Evolutionary conservation across 2,113 vertebrate species (phyloP), one percentile per base, ranked within the genome.

Genomic region (Solea solea): DNA sequence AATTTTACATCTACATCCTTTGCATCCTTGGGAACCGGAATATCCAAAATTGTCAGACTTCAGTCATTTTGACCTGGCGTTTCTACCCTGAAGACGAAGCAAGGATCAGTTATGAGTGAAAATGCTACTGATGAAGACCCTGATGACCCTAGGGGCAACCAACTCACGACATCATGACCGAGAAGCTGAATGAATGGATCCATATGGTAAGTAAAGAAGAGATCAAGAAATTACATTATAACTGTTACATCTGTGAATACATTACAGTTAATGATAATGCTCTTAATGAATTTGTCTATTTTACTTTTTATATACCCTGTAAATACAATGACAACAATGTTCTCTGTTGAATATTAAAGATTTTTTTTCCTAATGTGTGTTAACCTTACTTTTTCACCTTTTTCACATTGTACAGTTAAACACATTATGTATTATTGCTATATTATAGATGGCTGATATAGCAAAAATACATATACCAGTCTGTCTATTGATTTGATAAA

Each of bases 201-300:
- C 10, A 16, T 9, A 15, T 68, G 64, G 89, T 90, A 13, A 85
- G 87, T 88, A 88, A 74, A 42, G 65, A 75, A 57, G 60, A 71
- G 16, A 10, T 0, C 62, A 67, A 42, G 14, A 64, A 49, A 27
- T 25, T 34, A 34, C 34, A 41, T 52, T 56, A 21, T 12, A 25
- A 12, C 5, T 46, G 11, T 54, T 61, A 34, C 3, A 34, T 34
- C 34, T 34, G 34, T 34, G 34, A 34, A 34, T 0, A 34, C 5
- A 34, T 21, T 21, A 21, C 40, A 1, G 14, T 39, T 45, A 44
- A 27, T 25, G 5, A 45, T 63, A 63, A 6, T 49, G 12, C 64
- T 0, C 25, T 51, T 62, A 51, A 3, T 1, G 0, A 59, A 61
- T 55, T 11, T 0, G 13, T 75, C 57, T 62, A 48, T 34, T 53